phyloP scores from a whole-genome alignment of 2,113 vertebrate genomes.

The Ctenomys sociabilis region DNA sequence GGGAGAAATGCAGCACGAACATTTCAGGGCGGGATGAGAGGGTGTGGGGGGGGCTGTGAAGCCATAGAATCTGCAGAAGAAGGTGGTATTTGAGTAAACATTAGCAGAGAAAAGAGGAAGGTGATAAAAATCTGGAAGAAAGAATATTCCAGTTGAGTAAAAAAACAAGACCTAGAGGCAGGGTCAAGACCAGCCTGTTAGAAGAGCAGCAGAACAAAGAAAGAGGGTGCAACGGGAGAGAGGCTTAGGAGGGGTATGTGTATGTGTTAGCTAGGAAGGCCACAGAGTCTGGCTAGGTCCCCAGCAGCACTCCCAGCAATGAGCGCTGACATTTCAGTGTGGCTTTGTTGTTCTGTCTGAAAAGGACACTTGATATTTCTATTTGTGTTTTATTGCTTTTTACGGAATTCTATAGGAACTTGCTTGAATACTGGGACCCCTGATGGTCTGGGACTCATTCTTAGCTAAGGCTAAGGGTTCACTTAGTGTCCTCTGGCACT shows the following conservation, averaged over 20 bases:
- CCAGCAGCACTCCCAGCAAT: background rate
- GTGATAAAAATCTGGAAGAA: background rate
- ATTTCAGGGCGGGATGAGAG: background rate
- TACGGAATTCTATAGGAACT: conserved; percentile 37
- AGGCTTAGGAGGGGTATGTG: background rate
- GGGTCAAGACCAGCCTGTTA: background rate
- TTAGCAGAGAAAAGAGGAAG: background rate
- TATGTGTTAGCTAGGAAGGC: background rate
- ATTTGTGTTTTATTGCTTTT: conserved; percentile 37
- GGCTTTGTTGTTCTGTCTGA: conserved; percentile 55
- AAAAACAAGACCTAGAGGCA: background rate
- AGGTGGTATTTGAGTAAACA: background rate
- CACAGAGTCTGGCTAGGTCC: background rate
- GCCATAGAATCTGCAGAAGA: background rate
- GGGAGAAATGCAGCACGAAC: background rate
- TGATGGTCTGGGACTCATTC: conserved; percentile 34
- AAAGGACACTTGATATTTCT: background rate
- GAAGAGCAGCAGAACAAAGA: background rate
- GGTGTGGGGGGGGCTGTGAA: too few species aligned
- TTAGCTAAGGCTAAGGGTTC: conserved; percentile 53
- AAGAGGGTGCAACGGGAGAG: background rate
- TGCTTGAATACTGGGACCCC: conserved; percentile 26
- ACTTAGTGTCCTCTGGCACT: background rate
- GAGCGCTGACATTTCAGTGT: conserved; percentile 61
- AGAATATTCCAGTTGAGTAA: background rate